Evolutionary conservation across 2,888 invertebrate genomes (phyloP), one percentile per base, ranked within the genome.

Genomic region (Dolichopus griseipennis): DNA sequence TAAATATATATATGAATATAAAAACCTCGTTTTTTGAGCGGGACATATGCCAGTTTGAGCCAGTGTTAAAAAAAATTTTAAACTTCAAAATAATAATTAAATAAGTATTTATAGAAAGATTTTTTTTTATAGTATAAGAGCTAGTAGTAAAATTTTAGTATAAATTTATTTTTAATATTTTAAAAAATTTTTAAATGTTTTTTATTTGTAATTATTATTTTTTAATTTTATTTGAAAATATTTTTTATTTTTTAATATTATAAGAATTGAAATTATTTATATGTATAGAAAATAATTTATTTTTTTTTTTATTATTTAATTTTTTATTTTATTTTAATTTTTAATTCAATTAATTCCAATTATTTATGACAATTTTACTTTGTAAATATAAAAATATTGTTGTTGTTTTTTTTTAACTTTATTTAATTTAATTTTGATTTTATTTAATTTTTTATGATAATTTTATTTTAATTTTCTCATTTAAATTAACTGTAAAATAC

Each of bases 31-130:
- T 52, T 52, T 52, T 18, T 52, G 52, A 52, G 52, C 52, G 52
- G 52, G 52, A 52, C 52, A 52, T 52, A 52, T 12, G 52, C 52
- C 52, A 52, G 52, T 52, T 52, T 52, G 52, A 52, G 52, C 52
- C 52, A 52, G 52, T 52, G 52, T 52, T 52, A 52, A 18, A 18
- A 52, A 52, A 12, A 52, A 52, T 52, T 52, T 52, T n/a, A 52
- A 18, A 52, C 2, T 52, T 52, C 2, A 52, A n/a, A 8, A 37
- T 41, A 12, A 41, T 2, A 15, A 5, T 41, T 27, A 5, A 37
- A 37, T 37, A 10, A 37, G 8, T 37, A 37, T 37, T 37, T 37
- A 37, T 37, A 37, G 37, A 37, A 12, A 5, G 8, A 37, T 37
- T 37, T 52, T 52, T 52, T 52, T n/a, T 52, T 52, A n/a, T 52